Conservation (phyloP, 2,797 vertebrate species). For the Danio tinwini region DNA sequence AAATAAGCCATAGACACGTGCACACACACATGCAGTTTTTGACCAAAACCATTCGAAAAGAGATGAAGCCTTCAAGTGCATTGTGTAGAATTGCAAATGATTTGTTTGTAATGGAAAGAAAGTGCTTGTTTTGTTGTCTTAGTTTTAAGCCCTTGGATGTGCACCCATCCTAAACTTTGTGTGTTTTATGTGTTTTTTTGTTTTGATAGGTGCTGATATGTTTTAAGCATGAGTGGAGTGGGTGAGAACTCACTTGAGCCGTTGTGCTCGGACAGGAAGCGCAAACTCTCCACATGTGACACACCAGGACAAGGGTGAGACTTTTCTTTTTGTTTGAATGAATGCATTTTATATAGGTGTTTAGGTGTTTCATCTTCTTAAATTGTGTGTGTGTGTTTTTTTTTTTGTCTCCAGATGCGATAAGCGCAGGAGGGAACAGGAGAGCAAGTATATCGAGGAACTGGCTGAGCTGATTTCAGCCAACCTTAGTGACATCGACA, state of each 20-base stretch:
- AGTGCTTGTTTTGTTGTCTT: not conserved
- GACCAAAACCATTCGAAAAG: constrained; percentile 13
- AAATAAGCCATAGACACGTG: constrained; percentile 59
- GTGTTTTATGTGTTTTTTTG: not conserved
- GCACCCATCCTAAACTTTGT: not conserved
- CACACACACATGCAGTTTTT: constrained; percentile 58
- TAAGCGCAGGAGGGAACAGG: constrained; percentile 96
- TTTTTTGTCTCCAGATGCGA: constrained; percentile 84
- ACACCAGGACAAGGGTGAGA: constrained; percentile 87
- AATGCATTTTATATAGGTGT: not conserved
- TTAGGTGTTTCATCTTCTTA: not conserved
- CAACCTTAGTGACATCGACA: constrained; percentile 98
- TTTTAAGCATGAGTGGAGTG: constrained; percentile 92
- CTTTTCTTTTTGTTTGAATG: constrained; percentile 10
- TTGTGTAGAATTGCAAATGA: constrained; percentile 10
- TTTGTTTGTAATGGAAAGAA: not conserved
- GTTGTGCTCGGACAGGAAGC: constrained; percentile 91
- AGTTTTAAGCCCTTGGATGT: not conserved
- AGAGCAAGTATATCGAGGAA: constrained; percentile 99
- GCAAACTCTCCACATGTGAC: constrained; percentile 92
- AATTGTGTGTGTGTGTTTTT: not conserved
- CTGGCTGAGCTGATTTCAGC: constrained; percentile 98
- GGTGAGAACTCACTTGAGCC: constrained; percentile 92
- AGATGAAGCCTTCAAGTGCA: constrained; percentile 11
- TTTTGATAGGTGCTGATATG: constrained; percentile 88